These are phyloP conservation scores for Taeniopygia guttata DNA, from an alignment of 2,797 vertebrate genomes.

Conservation along the genomic window DNA sequence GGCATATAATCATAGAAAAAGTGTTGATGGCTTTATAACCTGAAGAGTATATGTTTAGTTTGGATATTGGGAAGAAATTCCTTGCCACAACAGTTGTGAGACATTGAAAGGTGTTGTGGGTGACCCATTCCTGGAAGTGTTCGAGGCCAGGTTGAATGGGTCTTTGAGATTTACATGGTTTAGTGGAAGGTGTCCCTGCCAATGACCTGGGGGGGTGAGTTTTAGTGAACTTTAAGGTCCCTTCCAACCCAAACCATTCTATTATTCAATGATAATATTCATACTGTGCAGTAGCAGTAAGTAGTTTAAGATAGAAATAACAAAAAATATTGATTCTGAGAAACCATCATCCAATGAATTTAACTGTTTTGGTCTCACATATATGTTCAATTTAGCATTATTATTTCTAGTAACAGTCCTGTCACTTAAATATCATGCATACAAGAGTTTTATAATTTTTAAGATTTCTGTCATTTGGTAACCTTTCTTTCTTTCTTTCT, in stretches of 20 bases:
- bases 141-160: not conserved
- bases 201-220: not conserved
- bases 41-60: not conserved
- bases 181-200: not conserved
- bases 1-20: not conserved
- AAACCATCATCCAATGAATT: not conserved
- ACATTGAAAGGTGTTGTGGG: not conserved
- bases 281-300: not conserved
- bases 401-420: not conserved
- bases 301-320: not conserved
- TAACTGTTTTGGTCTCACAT: not conserved
- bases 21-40: not conserved
- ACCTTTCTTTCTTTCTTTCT: too few relatives aligned
- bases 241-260: too few relatives aligned
- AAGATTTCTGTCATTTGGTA: not conserved
- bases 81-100: not conserved
- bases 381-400: not conserved
- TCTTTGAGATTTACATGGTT: not conserved
- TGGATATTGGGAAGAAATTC: not conserved
- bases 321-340: not conserved
- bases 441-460: not conserved
- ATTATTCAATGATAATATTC: not conserved
- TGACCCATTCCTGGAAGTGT: not conserved
- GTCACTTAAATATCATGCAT: not conserved
- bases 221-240: not conserved